Evolutionary conservation across 2,113 vertebrate species (phyloP).

Genomic region (Prunella fulvescens): DNA sequence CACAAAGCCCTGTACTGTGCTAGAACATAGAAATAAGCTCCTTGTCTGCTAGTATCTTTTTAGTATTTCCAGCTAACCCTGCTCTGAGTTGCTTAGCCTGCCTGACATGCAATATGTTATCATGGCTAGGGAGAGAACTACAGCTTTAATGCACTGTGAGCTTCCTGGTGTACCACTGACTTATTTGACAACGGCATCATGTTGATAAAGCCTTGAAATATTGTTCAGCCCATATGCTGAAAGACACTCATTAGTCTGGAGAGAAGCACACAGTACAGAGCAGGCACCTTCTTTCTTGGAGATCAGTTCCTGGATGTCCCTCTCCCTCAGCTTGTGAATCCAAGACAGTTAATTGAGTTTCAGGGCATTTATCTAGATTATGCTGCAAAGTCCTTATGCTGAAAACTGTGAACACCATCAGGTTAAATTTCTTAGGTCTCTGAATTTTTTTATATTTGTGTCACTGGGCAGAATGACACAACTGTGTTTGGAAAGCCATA

Average conservation of each 20-base stretch:
- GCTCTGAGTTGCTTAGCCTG: not conserved
- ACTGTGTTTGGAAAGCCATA: not conserved
- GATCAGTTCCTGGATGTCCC: not conserved
- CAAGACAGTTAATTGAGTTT: not conserved
- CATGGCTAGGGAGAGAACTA: not conserved
- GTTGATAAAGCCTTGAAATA: not conserved
- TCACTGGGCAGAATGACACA: not conserved
- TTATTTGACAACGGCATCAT: not conserved
- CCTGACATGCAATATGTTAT: not conserved
- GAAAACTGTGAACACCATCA: not conserved
- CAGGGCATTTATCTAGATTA: not conserved
- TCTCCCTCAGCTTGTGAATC: not conserved
- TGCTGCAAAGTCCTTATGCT: not conserved
- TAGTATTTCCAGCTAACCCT: not conserved
- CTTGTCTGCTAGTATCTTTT: not conserved
- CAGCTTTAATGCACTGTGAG: not conserved
- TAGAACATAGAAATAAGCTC: not conserved
- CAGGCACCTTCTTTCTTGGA: not conserved
- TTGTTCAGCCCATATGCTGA: not conserved
- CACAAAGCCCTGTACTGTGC: not conserved
- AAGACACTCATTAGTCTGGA: not conserved
- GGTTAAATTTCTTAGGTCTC: not conserved
- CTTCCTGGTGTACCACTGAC: not conserved
- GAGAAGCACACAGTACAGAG: not conserved
- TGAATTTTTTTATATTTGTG: not conserved